These are phyloP conservation scores for Eciton burchellii DNA, from an alignment of 1,140 invertebrate genomes.

Conservation along the genomic window DNA sequence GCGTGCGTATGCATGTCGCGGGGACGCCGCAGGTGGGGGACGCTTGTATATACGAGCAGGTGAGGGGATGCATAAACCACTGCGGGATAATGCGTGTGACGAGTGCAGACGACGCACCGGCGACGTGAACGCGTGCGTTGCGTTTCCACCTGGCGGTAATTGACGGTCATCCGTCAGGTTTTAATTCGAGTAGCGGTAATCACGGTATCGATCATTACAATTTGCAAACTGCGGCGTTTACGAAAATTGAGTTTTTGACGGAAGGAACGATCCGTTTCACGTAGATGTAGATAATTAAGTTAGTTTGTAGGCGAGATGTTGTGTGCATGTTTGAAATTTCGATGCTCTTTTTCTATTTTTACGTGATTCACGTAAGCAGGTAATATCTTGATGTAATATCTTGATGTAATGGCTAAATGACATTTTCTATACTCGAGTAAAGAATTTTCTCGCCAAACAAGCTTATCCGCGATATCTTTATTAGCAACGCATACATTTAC, in stretches of 20 bases:
- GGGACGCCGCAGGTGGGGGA: conserved; percentile 25
- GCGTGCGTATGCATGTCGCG: conserved; percentile 60
- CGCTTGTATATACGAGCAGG: not conserved
- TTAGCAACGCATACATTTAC: not conserved
- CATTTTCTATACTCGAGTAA: no score
- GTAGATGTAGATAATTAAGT: no score
- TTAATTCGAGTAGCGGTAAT: not conserved
- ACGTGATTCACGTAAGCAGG: no score
- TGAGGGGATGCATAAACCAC: conserved; percentile 69
- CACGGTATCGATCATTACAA: not conserved
- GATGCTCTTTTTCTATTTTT: no score
- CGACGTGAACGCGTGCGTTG: conserved; percentile 64
- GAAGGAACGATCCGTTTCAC: no score
- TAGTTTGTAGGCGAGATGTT: no score
- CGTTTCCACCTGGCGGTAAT: conserved; percentile 32
- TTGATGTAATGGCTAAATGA: no score
- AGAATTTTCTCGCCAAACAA: no score
- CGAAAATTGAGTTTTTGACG: conserved; percentile 11
- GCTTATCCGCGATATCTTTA: conserved; percentile 6
- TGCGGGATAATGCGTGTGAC: conserved; percentile 79
- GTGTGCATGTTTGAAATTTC: no score
- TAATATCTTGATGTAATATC: no score
- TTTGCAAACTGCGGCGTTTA: not conserved
- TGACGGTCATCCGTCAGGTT: not conserved
- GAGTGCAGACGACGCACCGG: conserved; percentile 70